phyloP scores from a whole-genome alignment of 2,888 invertebrate species.

The Eretmocerus hayati region DNA sequence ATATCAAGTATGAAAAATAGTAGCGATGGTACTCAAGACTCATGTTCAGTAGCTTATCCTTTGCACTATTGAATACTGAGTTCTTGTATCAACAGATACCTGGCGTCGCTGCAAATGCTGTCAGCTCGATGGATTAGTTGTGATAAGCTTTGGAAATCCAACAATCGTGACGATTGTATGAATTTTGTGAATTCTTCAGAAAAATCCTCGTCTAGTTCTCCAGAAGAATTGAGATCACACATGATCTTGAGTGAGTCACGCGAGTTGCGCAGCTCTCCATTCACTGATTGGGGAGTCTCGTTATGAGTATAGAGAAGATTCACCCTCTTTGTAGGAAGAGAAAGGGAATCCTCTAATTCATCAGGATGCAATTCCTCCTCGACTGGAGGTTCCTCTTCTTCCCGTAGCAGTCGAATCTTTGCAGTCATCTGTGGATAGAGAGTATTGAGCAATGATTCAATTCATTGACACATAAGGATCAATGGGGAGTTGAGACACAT shows the following conservation, averaged over 20 bases:
- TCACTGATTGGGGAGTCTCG: constrained; percentile 58
- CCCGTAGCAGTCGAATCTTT: not conserved
- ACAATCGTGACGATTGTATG: constrained; percentile 59
- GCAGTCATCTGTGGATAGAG: not conserved
- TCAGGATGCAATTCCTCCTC: not conserved
- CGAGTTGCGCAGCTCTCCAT: constrained; percentile 64
- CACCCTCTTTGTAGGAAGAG: constrained; percentile 34
- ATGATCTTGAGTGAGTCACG: constrained; percentile 64
- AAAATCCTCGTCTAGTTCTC: constrained; percentile 57
- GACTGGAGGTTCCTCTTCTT: not conserved
- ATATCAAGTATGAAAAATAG: too few relatives aligned
- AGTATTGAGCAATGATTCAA: too few relatives aligned
- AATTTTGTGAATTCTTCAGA: constrained; percentile 59
- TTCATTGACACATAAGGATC: too few relatives aligned
- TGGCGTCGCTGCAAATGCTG: constrained; percentile 60
- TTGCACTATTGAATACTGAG: too few relatives aligned
- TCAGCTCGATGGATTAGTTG: constrained; percentile 59
- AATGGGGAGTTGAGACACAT: too few relatives aligned
- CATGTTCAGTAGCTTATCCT: too few relatives aligned
- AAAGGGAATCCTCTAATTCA: constrained; percentile 1
- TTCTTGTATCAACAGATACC: too few relatives aligned
- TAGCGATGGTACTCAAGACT: too few relatives aligned
- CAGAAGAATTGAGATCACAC: constrained; percentile 54
- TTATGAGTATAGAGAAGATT: constrained; percentile 68
- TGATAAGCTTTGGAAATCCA: constrained; percentile 63